Evolutionary conservation across 2,113 vertebrate genomes (phyloP).

Genomic region (Sus scrofa): T2T-Sscrofa CM000826.6:136054001-136054500

Average conservation of each 20-base stretch:
- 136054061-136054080: constrained; percentile 4
- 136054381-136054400: background rate
- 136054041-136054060: background rate
- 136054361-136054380: background rate
- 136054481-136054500: background rate
- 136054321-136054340: background rate
- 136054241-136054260: constrained; percentile 45
- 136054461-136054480: background rate
- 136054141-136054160: background rate
- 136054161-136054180: constrained; percentile 59
- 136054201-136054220: constrained; percentile 25
- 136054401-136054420: background rate
- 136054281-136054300: background rate
- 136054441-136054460: background rate
- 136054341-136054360: background rate
- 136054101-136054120: constrained; percentile 1
- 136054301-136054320: background rate
- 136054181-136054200: background rate
- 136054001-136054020: constrained; percentile 41
- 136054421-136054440: background rate
- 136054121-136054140: constrained; percentile 19
- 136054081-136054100: background rate
- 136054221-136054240: background rate
- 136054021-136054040: background rate
- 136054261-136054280: background rate